phyloP scores from a whole-genome alignment of 2,113 vertebrate species.

The Sminthopsis crassicaudata region DNA sequence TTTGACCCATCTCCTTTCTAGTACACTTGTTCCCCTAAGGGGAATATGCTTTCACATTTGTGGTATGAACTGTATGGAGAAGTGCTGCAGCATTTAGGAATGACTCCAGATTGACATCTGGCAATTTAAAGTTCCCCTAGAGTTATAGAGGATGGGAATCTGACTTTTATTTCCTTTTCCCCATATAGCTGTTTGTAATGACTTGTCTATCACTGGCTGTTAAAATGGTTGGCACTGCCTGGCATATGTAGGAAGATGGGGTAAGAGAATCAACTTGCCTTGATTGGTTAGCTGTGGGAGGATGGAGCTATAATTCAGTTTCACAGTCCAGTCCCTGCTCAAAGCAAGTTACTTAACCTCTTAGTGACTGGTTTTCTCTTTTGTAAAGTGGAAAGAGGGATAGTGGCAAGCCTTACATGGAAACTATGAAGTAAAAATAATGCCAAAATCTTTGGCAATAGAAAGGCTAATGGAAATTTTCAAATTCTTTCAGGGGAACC shows the following conservation, averaged over 20 bases:
- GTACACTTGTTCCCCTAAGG: neutral
- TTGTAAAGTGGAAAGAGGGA: slow-evolving; percentile 57
- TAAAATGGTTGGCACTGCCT: slow-evolving; percentile 55
- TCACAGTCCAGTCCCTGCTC: slow-evolving; percentile 24
- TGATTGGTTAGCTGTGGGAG: slow-evolving; percentile 46
- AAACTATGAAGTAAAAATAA: slow-evolving; percentile 47
- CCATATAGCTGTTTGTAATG: slow-evolving; percentile 65
- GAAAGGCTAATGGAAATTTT: slow-evolving; percentile 43
- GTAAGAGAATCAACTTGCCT: slow-evolving; percentile 57
- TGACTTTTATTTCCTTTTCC: slow-evolving; percentile 71
- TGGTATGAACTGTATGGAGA: neutral
- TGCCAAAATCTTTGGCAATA: slow-evolving; percentile 6
- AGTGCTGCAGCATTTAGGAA: slow-evolving; percentile 59
- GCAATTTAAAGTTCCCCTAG: slow-evolving; percentile 68
- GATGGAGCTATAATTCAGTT: neutral
- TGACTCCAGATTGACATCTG: slow-evolving; percentile 76
- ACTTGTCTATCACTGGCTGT: slow-evolving; percentile 60
- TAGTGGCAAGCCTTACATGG: slow-evolving; percentile 39
- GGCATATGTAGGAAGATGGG: neutral
- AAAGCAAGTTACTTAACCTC: slow-evolving; percentile 21
- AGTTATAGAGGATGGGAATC: slow-evolving; percentile 66
- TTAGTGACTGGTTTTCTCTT: slow-evolving; percentile 33
- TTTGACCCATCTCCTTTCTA: neutral
- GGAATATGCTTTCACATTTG: slow-evolving; percentile 39
- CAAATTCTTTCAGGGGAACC: slow-evolving; percentile 38